Base-by-base conservation (phyloP, 2,113 vertebrate genomes). In the Ceyx margarethae region DNA sequence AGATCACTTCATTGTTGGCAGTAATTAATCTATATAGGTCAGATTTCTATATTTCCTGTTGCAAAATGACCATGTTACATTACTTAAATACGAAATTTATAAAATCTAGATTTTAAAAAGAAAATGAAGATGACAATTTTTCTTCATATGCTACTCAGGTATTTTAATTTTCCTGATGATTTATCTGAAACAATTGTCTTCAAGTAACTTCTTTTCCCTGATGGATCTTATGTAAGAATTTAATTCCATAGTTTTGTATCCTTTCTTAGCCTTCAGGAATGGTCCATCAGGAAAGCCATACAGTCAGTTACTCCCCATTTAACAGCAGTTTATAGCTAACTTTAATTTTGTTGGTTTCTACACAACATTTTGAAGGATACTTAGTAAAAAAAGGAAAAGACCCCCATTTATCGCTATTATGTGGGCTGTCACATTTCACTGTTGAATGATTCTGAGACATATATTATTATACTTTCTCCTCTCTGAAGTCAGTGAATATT, bases 51-150 rank as follows among this genome's bases (percentile, higher is more conserved):
- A 5, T 46, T 81, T 62, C 6, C 1, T 65, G 16, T 11, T 48
- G 10, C 3, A 65, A 85, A 90, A 64, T 15, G 3, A 37, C 3
- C 18, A 40, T 50, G 7, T 29, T 69, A 5, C 2, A 28, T 54
- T 76, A 50, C 3, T 50, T 67, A 10, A 81, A 75, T 28, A 4
- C 58, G 8, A 86, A 77, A 79, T 40, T 46, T 23, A 57, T 1
- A 5, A 64, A 45, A 69, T 19, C 5, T 9, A 42, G 5, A 3
- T 29, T 48, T 66, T 48, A 62, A 61, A 16, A 81, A 45, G 11
- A 61, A 65, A 87, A 56, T 35, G 69, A 35, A 2, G 7, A 18
- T 45, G 2, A 14, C 3, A 0, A 0, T 13, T 5, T 37, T 91
- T 66, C 42, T 69, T 9, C 11, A 9, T 22, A 23, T 31, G 15